Conservation (phyloP, 2,888 invertebrate genomes). For the Hirtodrosophila histrioides region DNA sequence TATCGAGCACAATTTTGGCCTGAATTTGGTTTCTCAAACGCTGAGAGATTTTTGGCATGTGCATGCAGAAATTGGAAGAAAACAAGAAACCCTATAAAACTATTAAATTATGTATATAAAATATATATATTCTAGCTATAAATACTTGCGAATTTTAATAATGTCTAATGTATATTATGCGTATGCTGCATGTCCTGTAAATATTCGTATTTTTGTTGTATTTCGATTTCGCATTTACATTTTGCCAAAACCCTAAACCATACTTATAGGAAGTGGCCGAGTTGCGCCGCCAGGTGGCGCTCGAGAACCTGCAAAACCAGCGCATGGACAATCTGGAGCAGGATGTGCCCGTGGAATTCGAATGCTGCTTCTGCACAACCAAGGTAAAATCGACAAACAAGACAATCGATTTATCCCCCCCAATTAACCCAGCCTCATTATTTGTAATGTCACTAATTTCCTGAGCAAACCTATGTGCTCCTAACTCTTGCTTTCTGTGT, state of each 20-base stretch:
- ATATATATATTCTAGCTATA: neutral
- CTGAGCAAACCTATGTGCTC: constrained; percentile 1
- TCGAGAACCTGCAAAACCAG: constrained; percentile 84
- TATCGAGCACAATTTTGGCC: constrained; percentile 11
- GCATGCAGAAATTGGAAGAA: constrained; percentile 16
- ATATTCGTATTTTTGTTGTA: constrained; percentile 38
- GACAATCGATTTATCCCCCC: constrained; percentile 50
- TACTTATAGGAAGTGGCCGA: constrained; percentile 85
- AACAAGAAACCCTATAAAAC: neutral
- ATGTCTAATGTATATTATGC: constrained; percentile 11
- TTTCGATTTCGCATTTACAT: constrained; percentile 52
- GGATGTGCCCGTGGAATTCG: constrained; percentile 97
- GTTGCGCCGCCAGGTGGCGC: constrained; percentile 84
- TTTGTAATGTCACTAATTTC: constrained; percentile 11
- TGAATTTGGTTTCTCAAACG: constrained; percentile 7
- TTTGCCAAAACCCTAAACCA: constrained; percentile 63
- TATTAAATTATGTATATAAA: neutral
- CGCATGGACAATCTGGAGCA: constrained; percentile 89
- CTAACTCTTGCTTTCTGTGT: constrained; percentile 46
- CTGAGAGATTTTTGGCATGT: constrained; percentile 20
- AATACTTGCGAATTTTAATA: neutral
- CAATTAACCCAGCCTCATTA: constrained; percentile 1
- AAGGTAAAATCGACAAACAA: constrained; percentile 87
- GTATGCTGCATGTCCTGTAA: constrained; percentile 43
- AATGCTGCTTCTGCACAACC: constrained; percentile 98